phyloP scores from a whole-genome alignment of 2,113 vertebrate species.

The Oryctolagus cuniculus region mOryCun1.1 NC_091444.1:21477001-21477500 shows the following conservation, averaged over 20 bases:
- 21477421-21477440: slow-evolving; percentile 7
- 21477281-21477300: neutral
- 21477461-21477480: slow-evolving; percentile 31
- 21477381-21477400: slow-evolving; percentile 6
- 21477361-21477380: neutral
- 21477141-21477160: neutral
- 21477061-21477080: neutral
- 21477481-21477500: neutral
- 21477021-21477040: slow-evolving; percentile 14
- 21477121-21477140: neutral
- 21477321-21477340: slow-evolving; percentile 26
- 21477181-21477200: neutral
- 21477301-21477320: neutral
- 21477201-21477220: neutral
- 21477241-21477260: slow-evolving; percentile 4
- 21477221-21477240: neutral
- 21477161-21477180: neutral
- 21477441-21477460: slow-evolving; percentile 39
- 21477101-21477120: neutral
- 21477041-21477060: neutral
- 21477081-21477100: slow-evolving; percentile 16
- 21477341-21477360: slow-evolving; percentile 8
- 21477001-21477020: slow-evolving; percentile 39
- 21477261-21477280: neutral
- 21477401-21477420: slow-evolving; percentile 35